Evolutionary conservation across 1,140 invertebrate genomes (phyloP), one percentile per base, ranked within the genome.

Genomic region (Meloidogyne hapla): DNA sequence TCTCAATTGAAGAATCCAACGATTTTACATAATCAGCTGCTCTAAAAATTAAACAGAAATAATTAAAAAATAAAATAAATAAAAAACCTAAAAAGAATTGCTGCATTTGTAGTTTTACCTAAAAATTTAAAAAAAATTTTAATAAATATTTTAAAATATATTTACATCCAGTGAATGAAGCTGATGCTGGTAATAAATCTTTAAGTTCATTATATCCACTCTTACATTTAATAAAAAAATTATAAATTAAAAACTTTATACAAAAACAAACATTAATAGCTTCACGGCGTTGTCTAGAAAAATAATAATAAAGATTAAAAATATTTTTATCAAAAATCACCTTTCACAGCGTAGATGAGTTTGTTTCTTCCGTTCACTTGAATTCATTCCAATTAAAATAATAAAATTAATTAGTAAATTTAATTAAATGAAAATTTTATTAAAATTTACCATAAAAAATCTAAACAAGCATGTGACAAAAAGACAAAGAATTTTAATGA

Each of bases 201-300:
- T 86, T 86, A 65, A 86, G 62, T n/a, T 86, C 85, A 45, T 56
- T 79, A 79, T 86, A 86, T 12, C 85, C 85, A 74, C 67, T 87
- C 85, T 86, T 69, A 74, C 85, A 74, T 5, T 33, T 33, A 33
- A 33, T 12, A 28, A 76, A 25, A 42, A 42, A 10, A 26, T 61
- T 15, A 13, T 9, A 12, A 75, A 38, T 76, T 18, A 23, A 25
- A 9, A 76, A 21, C 10, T 70, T 12, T 21, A 69, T 76, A 73
- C 61, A 73, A n/a, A 56, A 75, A 73, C 79, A 79, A 21, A 86
- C 84, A 81, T 86, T 86, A 12, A 86, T 86, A 15, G 84, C 84
- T 67, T 86, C 84, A 23, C 84, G 67, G 33, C 84, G 61, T 71
- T 86, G 84, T 21, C 71, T 73, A 13, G 64, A 73, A 73, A 18